Evolutionary conservation across 2,888 invertebrate genomes (phyloP), one percentile per base, ranked within the genome.

Genomic region (Rotaria magnacalcarata): DNA sequence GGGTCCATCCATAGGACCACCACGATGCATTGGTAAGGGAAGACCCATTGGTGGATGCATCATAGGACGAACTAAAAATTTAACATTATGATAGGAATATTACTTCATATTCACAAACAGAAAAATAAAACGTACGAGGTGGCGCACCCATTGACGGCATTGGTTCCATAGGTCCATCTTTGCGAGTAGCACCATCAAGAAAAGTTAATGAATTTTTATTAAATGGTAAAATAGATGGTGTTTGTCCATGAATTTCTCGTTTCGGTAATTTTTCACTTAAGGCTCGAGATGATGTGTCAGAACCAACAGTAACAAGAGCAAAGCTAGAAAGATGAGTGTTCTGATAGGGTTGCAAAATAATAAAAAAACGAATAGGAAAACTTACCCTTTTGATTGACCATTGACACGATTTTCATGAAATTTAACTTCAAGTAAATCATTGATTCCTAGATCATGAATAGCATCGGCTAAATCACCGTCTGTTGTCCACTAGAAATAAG

Each of bases 341-440:
- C 24, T 8, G 11, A 41, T 41, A 10, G 11, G 41, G 7, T 41
- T 75, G n/a, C 24, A 24, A 6, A 27, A 8, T 21, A 58, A 43
- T 89, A 86, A 56, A 24, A 19, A 19, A 34, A 16, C 7, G 2
- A 19, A 47, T 50, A 50, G 0, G 14, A 50, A 80, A 24, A 47
- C 88, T 90, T 90, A 91, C 92, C 99, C 96, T 93, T 98, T 98
- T 0, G 96, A 97, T 92, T 97, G 97, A 50, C 98, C 98, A 92
- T 98, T 98, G 58, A 96, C 95, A 89, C 98, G 94, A 92, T 99
- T 99, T 92, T 99, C 99, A 92, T 97, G 97, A 92, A 99, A 99
- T 92, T 98, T 98, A 60, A 99, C 96, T 91, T 99, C 99, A 89
- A 96, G 93, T 90, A 99, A 94, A 92, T 99, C 98, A 86, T 93